Conservation (phyloP, 1,140 invertebrate genomes). For the Dreissena polymorpha region DNA sequence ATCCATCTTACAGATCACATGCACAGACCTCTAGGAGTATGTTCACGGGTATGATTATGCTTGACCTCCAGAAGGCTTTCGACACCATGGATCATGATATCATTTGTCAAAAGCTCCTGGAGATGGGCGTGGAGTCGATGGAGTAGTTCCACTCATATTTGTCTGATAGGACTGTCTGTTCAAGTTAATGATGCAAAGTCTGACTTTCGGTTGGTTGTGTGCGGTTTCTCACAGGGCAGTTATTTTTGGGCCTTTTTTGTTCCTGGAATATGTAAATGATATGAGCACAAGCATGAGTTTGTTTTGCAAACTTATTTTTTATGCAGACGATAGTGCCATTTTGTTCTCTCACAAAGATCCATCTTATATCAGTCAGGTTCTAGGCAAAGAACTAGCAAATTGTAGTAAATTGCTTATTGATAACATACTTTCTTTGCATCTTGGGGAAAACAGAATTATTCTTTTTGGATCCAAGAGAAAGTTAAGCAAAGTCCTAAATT, state of each 20-base stretch:
- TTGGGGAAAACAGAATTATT: conserved; percentile 18
- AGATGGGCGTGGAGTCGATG: too few relatives aligned
- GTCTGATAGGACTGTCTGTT: not conserved
- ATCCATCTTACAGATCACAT: conserved; percentile 13
- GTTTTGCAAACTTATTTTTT: not conserved
- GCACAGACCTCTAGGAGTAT: not conserved
- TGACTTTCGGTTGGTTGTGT: not conserved
- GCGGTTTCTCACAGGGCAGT: not conserved
- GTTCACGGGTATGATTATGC: conserved; percentile 23
- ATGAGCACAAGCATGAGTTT: conserved; percentile 10
- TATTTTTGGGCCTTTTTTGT: conserved; percentile 1
- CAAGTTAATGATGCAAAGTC: not conserved
- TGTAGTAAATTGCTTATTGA: conserved; percentile 9
- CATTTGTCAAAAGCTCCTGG: conserved; percentile 3
- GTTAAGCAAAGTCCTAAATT: not conserved
- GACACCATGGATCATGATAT: conserved; percentile 1
- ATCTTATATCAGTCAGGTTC: not conserved
- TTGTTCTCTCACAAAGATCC: conserved; percentile 23
- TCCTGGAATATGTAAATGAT: conserved; percentile 23
- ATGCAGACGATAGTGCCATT: conserved; percentile 39
- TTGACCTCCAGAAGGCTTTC: conserved; percentile 14
- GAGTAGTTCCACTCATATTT: too few relatives aligned
- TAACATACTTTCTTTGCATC: conserved; percentile 17
- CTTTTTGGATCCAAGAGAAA: conserved; percentile 8
- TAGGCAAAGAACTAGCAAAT: not conserved